Conservation (phyloP, 2,888 invertebrate species). For the Synanthedon tipuliformis region DNA sequence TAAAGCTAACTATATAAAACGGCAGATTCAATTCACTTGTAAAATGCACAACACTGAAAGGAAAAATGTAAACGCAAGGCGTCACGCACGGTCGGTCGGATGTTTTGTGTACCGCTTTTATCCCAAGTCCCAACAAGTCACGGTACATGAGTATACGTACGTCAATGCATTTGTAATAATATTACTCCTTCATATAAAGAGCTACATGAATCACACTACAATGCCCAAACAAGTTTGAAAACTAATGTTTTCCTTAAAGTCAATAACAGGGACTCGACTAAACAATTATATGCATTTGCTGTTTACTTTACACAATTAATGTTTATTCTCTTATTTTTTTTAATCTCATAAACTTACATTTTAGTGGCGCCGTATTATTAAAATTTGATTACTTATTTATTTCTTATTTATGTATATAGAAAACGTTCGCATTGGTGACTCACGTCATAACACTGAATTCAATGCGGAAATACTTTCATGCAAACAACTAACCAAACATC, state of each 20-base stretch:
- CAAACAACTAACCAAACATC: slow-evolving; percentile 13
- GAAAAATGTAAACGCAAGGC: slow-evolving; percentile 18
- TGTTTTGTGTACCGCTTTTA: slow-evolving; percentile 27
- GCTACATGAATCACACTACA: too few species aligned
- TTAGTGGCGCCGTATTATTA: too few species aligned
- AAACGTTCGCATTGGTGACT: neutral
- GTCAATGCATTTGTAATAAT: slow-evolving; percentile 11
- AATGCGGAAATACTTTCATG: slow-evolving; percentile 27
- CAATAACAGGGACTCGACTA: too few species aligned
- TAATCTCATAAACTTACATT: too few species aligned
- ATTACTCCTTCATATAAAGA: neutral
- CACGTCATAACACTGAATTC: neutral
- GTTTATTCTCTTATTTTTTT: too few species aligned
- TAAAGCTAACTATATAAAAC: neutral
- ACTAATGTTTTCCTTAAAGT: too few species aligned
- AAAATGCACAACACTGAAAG: neutral
- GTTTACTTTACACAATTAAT: too few species aligned
- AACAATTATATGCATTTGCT: too few species aligned
- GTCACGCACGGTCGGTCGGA: slow-evolving; percentile 32
- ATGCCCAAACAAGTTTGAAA: too few species aligned
- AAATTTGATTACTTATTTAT: too few species aligned
- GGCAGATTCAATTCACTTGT: neutral
- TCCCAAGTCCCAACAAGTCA: slow-evolving; percentile 11
- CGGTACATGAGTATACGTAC: slow-evolving; percentile 15
- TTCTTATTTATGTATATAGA: too few species aligned